phyloP scores from a whole-genome alignment of 2,113 vertebrate genomes.

The Danionella cerebrum region DNA sequence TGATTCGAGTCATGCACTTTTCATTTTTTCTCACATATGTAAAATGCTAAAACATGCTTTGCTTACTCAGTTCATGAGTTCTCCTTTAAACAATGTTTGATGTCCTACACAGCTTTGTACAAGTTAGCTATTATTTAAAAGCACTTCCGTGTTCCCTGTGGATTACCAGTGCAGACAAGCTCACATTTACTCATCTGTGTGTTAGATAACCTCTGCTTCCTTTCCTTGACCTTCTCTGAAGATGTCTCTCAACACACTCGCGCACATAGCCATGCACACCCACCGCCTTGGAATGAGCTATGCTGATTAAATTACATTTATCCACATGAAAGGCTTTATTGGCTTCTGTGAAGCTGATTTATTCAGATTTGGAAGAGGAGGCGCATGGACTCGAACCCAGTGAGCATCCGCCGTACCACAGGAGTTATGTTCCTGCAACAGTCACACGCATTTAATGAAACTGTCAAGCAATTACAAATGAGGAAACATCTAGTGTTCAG shows the following conservation, averaged over 20 bases:
- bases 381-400: neutral
- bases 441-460: slow-evolving; percentile 38
- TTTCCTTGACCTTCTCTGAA: neutral
- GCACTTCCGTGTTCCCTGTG: neutral
- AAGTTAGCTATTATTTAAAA: neutral
- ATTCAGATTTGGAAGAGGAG: neutral
- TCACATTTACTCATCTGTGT: neutral
- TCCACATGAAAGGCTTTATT: slow-evolving; percentile 3
- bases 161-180: neutral
- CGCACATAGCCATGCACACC: neutral
- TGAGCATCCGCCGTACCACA: neutral
- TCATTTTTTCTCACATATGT: too few relatives aligned
- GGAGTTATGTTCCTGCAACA: slow-evolving; percentile 29
- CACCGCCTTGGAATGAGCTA: slow-evolving; percentile 8
- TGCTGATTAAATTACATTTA: slow-evolving; percentile 35
- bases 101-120: neutral
- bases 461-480: slow-evolving; percentile 20
- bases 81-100: neutral
- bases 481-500: neutral
- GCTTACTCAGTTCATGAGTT: too few relatives aligned
- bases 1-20: too few relatives aligned
- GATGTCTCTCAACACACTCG: neutral
- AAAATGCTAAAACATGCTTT: too few relatives aligned
- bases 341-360: slow-evolving; percentile 7
- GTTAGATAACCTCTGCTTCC: neutral